A percentile compares a stretch with the other conserved stretches of the same genome.
phyloP scores from a whole-genome alignment of 2,888 invertebrate species.

The Drosophila paranaensis region DNA sequence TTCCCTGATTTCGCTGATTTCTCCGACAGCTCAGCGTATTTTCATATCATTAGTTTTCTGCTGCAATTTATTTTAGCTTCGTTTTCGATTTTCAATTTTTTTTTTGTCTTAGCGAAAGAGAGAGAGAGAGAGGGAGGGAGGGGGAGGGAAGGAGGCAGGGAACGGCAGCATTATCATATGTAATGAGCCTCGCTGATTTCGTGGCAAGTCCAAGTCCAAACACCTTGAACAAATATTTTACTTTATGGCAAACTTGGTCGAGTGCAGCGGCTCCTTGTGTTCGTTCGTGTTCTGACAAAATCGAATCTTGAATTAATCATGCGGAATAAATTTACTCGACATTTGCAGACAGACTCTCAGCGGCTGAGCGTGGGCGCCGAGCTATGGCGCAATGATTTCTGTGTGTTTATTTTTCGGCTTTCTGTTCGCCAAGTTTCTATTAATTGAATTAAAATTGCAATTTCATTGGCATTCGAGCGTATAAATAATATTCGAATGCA shows the following conservation, averaged over 20 bases:
- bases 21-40: slow-evolving; percentile 51
- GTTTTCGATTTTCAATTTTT: slow-evolving; percentile 17
- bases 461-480: slow-evolving; percentile 47
- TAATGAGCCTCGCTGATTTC: slow-evolving; percentile 77
- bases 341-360: slow-evolving; percentile 18
- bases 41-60: slow-evolving; percentile 67
- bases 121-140: too few relatives aligned
- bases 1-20: slow-evolving; percentile 23
- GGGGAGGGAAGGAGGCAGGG: too few relatives aligned
- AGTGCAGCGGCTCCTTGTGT: slow-evolving; percentile 18
- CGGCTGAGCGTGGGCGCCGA: not conserved
- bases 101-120: too few relatives aligned
- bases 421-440: slow-evolving; percentile 36
- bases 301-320: slow-evolving; percentile 83
- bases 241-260: slow-evolving; percentile 35
- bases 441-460: slow-evolving; percentile 76
- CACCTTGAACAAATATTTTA: slow-evolving; percentile 80
- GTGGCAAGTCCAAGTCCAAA: slow-evolving; percentile 64
- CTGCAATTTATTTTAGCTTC: slow-evolving; percentile 28
- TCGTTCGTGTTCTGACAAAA: slow-evolving; percentile 53
- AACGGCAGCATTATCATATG: slow-evolving; percentile 80
- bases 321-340: slow-evolving; percentile 82
- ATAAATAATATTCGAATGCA: slow-evolving; percentile 66
- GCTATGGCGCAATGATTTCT: not conserved
- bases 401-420: slow-evolving; percentile 8